Evolutionary conservation across 2,888 invertebrate species (phyloP).

Genomic region (Chirona hameri): DNA sequence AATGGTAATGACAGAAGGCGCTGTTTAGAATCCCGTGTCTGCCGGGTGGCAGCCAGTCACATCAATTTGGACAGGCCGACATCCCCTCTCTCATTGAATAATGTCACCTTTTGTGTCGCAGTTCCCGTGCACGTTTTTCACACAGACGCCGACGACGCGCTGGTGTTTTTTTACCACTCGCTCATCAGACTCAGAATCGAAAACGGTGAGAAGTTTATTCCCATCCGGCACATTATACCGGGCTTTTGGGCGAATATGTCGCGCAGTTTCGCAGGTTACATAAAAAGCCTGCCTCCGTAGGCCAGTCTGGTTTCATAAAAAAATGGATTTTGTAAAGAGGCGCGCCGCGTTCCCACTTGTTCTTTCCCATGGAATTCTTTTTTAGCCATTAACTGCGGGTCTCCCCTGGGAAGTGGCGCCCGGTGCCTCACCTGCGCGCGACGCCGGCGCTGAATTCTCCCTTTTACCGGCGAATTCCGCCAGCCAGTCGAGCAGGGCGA

Average conservation of each 20-base stretch:
- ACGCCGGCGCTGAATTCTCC: background rate
- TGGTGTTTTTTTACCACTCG: background rate
- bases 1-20: background rate
- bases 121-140: background rate
- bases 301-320: slow-evolving; percentile 7
- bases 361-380: slow-evolving; percentile 23
- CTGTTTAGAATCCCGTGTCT: background rate
- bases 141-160: background rate
- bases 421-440: background rate
- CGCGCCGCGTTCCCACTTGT: background rate
- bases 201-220: background rate
- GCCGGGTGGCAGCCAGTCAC: background rate
- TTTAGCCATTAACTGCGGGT: slow-evolving; percentile 10
- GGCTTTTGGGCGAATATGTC: background rate
- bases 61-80: background rate
- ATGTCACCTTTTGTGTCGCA: background rate
- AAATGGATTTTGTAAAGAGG: slow-evolving; percentile 5
- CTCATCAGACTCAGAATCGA: slow-evolving; percentile 1
- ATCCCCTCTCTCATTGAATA: background rate
- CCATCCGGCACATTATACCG: background rate
- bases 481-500: background rate
- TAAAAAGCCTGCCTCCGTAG: background rate
- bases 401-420: background rate
- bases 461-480: background rate
- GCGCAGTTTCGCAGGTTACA: background rate